Evolutionary conservation across 2,797 vertebrate species (phyloP).

Genomic region (Pelochelys cantorii): DNA sequence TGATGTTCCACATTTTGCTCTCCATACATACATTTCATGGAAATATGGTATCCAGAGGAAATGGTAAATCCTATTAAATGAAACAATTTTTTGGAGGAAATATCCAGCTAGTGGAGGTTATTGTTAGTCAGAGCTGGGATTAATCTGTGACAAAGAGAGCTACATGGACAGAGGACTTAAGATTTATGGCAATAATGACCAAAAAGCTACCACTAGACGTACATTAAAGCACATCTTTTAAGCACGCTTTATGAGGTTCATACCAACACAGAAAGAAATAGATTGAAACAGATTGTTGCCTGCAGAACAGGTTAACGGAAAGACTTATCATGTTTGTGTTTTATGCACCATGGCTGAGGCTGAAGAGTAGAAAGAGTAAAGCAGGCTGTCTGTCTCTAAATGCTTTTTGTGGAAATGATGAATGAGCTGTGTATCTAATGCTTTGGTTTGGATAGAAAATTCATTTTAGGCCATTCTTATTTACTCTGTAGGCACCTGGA

Average conservation of each 20-base stretch:
- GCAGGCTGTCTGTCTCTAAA: constrained; percentile 36
- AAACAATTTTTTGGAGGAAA: not conserved
- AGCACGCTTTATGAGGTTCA: constrained; percentile 13
- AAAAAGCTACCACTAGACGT: not conserved
- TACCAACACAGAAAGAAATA: not conserved
- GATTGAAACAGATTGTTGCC: constrained; percentile 58
- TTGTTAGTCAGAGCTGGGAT: not conserved
- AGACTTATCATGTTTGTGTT: constrained; percentile 23
- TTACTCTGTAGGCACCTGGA: constrained; percentile 38
- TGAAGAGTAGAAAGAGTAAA: constrained; percentile 3
- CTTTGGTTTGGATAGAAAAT: constrained; percentile 46
- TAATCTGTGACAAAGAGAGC: constrained; percentile 3
- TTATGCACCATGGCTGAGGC: constrained; percentile 22
- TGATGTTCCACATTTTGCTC: not conserved
- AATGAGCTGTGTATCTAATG: constrained; percentile 35
- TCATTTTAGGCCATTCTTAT: constrained; percentile 44
- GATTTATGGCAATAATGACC: not conserved
- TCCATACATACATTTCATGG: not conserved
- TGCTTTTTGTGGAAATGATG: constrained; percentile 62
- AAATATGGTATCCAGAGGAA: not conserved
- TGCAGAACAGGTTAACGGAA: constrained; percentile 53
- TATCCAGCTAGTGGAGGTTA: constrained; percentile 9
- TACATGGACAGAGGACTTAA: constrained; percentile 6
- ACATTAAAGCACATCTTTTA: not conserved
- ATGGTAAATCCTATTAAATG: constrained; percentile 1